A percentile compares a stretch with the other conserved stretches of the same genome.
These are phyloP conservation scores for Salvelinus sp. DNA, from an alignment of 2,113 vertebrate genomes.

Conservation along the genomic window DNA sequence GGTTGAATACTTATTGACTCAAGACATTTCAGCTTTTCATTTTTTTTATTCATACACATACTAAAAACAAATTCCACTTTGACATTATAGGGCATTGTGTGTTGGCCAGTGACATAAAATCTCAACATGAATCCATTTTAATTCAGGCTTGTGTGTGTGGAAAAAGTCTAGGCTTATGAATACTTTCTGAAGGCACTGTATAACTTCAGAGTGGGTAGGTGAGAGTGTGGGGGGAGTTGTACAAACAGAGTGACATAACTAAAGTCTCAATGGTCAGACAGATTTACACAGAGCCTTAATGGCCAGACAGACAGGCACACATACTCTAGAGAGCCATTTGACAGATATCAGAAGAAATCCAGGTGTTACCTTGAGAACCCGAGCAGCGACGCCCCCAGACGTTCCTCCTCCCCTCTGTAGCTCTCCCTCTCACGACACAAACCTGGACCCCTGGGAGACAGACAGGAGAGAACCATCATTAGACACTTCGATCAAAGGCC, in stretches of 20 bases:
- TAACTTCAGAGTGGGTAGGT: background rate
- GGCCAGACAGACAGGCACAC: background rate
- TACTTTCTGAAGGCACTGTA: background rate
- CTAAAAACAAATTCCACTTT: too few species aligned
- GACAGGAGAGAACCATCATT: background rate
- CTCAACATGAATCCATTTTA: too few species aligned
- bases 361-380: slow-evolving; percentile 42
- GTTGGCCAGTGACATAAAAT: too few species aligned
- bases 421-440: slow-evolving; percentile 33
- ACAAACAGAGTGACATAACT: background rate
- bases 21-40: too few species aligned
- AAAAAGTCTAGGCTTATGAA: too few species aligned
- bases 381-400: slow-evolving; percentile 36
- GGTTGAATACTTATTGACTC: too few species aligned
- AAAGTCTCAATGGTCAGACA: background rate
- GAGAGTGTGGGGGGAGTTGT: background rate
- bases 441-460: slow-evolving; percentile 51
- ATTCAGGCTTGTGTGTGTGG: too few species aligned
- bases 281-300: background rate
- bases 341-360: background rate
- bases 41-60: too few species aligned
- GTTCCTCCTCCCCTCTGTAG: slow-evolving; percentile 30
- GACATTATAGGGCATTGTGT: too few species aligned
- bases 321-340: background rate
- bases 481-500: background rate